phyloP scores from a whole-genome alignment of 2,797 vertebrate species.

The Hoplostethus atlanticus region DNA sequence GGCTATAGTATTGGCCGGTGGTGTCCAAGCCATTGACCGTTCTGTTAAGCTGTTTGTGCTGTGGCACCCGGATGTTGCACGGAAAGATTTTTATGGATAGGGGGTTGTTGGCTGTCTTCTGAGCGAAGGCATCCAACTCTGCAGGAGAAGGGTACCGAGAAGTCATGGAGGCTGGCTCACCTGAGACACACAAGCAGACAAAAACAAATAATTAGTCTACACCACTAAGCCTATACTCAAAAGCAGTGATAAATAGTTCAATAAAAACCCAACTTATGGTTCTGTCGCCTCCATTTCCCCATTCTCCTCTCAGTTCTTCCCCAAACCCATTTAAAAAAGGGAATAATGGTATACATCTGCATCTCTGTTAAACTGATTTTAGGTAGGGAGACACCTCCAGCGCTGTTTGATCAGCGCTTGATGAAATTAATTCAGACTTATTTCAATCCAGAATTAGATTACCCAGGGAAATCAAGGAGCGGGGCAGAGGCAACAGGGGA shows the following conservation, averaged over 20 bases:
- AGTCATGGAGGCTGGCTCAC: constrained; percentile 86
- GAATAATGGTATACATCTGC: constrained; percentile 64
- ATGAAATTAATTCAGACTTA: constrained; percentile 79
- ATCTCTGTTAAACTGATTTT: constrained; percentile 70
- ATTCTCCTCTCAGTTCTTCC: constrained; percentile 25
- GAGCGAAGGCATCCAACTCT: constrained; percentile 96
- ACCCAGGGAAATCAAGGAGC: constrained; percentile 72
- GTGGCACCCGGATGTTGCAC: constrained; percentile 94
- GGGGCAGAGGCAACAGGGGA: constrained; percentile 33
- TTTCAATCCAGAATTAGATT: constrained; percentile 75
- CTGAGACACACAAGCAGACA: constrained; percentile 76
- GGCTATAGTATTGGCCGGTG: constrained; percentile 89
- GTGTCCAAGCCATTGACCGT: constrained; percentile 97
- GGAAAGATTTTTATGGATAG: constrained; percentile 99
- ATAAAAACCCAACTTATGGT: constrained; percentile 51
- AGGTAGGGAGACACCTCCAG: constrained; percentile 67
- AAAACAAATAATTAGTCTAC: constrained; percentile 36
- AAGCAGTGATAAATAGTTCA: constrained; percentile 50
- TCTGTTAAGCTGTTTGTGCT: constrained; percentile 96
- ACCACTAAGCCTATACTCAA: background rate
- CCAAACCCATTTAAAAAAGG: constrained; percentile 44
- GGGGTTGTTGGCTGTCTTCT: constrained; percentile 94
- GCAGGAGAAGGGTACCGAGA: constrained; percentile 94
- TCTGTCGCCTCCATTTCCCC: constrained; percentile 27
- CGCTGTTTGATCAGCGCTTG: constrained; percentile 73